Evolutionary conservation across 2,113 vertebrate species (phyloP), one percentile per base, ranked within the genome.

Genomic region (Cynocephalus volans): DNA sequence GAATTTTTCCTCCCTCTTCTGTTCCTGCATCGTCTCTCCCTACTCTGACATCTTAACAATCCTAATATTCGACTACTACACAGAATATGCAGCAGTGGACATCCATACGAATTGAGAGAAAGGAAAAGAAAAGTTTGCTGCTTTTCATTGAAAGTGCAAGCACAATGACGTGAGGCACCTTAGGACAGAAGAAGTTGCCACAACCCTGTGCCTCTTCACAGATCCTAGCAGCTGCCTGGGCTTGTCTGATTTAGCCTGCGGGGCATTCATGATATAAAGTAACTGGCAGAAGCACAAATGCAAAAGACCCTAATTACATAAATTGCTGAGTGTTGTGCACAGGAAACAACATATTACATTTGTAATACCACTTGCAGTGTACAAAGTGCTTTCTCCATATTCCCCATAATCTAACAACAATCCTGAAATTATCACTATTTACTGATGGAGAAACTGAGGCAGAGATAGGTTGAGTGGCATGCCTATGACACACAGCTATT

Each of bases 31-130:
- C 56, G 52, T n/a, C 3, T 33, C 1, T 60, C 52, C 52, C n/a
- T 28, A 1, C 36, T 69, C 7, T 45, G 54, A 58, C 41, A 56
- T 65, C 84, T 19, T 24, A 31, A 52, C 24, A 1, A 72, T 8
- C 23, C 48, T 83, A 45, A 52, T 31, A 19, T 24, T 5, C 18
- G 10, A 12, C 31, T 45, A 10, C 62, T 33, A 21, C 45, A 9
- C 14, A 60, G 3, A 58, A 13, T 8, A 0, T 2, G 10, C 13
- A 23, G 82, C 1, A 0, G 10, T 21, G 6, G 45, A 2, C 24
- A 14, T 73, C 64, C 21, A 4, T 15, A 33, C 21, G 33, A 70
- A 48, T 31, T 1, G 6, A 70, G 52, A 69, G 13, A 83, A 60
- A 91, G 72, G 62, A 56, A 88, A 72, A 64, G 50, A 83, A 54